These are phyloP conservation scores for Podarcis cretensis DNA, from an alignment of 2,113 vertebrate genomes.

Conservation along the genomic window DNA sequence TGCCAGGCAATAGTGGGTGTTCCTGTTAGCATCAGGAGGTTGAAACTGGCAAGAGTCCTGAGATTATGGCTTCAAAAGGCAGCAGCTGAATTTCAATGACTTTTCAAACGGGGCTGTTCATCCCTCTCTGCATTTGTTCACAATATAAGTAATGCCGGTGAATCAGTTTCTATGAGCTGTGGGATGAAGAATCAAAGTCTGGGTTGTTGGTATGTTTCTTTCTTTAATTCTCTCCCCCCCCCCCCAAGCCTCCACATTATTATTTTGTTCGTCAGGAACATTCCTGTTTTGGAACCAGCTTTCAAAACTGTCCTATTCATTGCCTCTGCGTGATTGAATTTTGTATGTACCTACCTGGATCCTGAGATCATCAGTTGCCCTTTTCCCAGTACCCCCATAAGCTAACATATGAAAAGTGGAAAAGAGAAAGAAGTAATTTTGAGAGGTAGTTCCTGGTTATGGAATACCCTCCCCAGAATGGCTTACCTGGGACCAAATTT, in stretches of 20 bases:
- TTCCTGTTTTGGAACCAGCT: neutral
- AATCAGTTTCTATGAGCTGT: constrained; percentile 19
- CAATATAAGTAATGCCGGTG: constrained; percentile 15
- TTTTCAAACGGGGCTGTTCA: constrained; percentile 68
- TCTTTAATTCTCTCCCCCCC: constrained; percentile 4
- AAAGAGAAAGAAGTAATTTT: too few species aligned
- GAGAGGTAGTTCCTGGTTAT: too few species aligned
- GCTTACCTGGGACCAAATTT: too few species aligned
- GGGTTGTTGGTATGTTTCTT: constrained; percentile 3
- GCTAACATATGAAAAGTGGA: too few species aligned
- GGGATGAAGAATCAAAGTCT: neutral
- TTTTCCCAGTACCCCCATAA: too few species aligned
- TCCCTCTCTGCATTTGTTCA: constrained; percentile 59
- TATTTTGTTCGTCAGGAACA: constrained; percentile 41
- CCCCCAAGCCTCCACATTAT: neutral
- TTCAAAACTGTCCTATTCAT: neutral
- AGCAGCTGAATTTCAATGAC: constrained; percentile 58
- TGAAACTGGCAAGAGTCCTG: constrained; percentile 23
- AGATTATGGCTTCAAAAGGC: constrained; percentile 38
- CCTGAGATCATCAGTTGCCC: too few species aligned
- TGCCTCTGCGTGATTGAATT: neutral
- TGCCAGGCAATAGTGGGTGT: neutral
- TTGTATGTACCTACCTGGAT: too few species aligned
- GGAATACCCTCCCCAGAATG: too few species aligned
- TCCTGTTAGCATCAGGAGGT: constrained; percentile 50